Conservation (phyloP, 2,888 invertebrate species). For the Penaeus monodon region DNA sequence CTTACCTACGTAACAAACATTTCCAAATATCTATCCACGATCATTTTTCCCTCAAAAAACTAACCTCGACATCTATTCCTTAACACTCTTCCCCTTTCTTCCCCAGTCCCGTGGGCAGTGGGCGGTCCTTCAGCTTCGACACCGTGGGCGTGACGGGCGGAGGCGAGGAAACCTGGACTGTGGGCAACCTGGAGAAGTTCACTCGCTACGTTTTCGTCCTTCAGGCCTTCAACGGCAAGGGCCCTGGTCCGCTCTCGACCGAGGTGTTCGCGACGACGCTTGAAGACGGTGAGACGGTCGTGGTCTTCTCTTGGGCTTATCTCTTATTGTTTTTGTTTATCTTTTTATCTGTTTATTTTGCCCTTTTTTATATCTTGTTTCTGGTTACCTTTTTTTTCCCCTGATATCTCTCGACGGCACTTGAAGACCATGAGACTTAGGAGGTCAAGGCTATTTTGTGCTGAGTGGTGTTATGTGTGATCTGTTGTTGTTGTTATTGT, state of each 20-base stretch:
- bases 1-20: too few species aligned
- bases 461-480: too few species aligned
- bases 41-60: too few species aligned
- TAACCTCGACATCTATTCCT: too few species aligned
- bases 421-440: too few species aligned
- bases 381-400: neutral
- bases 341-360: neutral
- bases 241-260: slow-evolving; percentile 66
- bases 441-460: neutral
- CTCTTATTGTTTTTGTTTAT: neutral
- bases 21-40: too few species aligned
- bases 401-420: too few species aligned
- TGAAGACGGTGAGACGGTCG: slow-evolving; percentile 66
- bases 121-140: slow-evolving; percentile 52
- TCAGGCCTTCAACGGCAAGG: slow-evolving; percentile 67
- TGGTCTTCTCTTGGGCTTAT: neutral
- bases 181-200: slow-evolving; percentile 68
- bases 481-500: too few species aligned
- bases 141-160: slow-evolving; percentile 55
- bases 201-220: slow-evolving; percentile 66
- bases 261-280: slow-evolving; percentile 66
- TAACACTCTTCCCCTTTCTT: too few species aligned
- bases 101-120: slow-evolving; percentile 21
- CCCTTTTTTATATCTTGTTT: neutral
- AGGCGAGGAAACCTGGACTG: slow-evolving; percentile 50